A percentile compares a stretch with the other conserved stretches of the same genome.
These are phyloP conservation scores for Cryptocheilus praepositus DNA, from an alignment of 2,888 invertebrate genomes.

Conservation along the genomic window DNA sequence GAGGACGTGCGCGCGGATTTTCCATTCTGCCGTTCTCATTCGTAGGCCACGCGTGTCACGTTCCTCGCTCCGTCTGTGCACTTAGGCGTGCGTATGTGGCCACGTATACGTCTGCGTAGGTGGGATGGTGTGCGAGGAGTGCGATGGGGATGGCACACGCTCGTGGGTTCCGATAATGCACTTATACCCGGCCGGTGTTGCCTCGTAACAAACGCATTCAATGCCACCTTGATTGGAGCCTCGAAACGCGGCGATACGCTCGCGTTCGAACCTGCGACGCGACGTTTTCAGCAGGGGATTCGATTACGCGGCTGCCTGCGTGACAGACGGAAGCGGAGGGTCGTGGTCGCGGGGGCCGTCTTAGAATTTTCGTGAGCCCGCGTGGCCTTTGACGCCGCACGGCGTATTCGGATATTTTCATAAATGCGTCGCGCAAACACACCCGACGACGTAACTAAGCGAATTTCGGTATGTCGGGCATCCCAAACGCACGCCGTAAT, in stretches of 20 bases:
- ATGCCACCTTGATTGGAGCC: conserved; percentile 67
- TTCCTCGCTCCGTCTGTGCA: background rate
- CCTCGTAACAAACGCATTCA: conserved; percentile 67
- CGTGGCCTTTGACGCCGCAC: no score
- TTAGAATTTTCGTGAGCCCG: no score
- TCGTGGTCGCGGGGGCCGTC: background rate
- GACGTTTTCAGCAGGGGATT: conserved; percentile 45
- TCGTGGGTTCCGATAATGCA: conserved; percentile 53
- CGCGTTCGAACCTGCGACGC: conserved; percentile 24
- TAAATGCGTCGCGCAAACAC: no score
- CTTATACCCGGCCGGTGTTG: conserved; percentile 47
- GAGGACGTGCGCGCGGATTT: conserved; percentile 29
- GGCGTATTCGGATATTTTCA: no score
- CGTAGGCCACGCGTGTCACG: conserved; percentile 26
- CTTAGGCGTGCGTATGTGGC: background rate
- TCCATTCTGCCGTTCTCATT: conserved; percentile 31
- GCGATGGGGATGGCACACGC: conserved; percentile 1
- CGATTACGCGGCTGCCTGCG: conserved; percentile 33
- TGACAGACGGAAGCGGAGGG: background rate
- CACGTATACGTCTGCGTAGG: conserved; percentile 18
- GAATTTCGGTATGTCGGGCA: background rate
- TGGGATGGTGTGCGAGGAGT: no score
- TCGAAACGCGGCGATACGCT: conserved; percentile 58
- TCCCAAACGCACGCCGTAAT: conserved; percentile 18
- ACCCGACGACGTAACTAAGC: no score